Conservation (phyloP, 2,797 vertebrate genomes). For the Arrhamphus sclerolepis region DNA sequence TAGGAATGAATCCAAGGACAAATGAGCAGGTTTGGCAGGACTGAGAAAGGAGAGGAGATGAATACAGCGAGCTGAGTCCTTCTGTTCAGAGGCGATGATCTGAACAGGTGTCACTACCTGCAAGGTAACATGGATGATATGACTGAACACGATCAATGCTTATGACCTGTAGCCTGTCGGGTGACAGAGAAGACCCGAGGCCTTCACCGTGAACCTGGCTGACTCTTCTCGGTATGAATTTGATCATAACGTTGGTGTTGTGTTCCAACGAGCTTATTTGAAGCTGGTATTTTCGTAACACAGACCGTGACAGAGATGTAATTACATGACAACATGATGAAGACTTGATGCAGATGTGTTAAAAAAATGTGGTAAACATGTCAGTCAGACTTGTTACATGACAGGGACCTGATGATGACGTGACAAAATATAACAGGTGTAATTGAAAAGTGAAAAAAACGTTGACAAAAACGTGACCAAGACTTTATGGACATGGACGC, state of each 20-base stretch:
- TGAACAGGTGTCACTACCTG: constrained; percentile 51
- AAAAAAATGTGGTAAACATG: background rate
- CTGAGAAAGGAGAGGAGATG: constrained; percentile 40
- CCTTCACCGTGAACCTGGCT: constrained; percentile 25
- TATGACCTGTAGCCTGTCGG: constrained; percentile 29
- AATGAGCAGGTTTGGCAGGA: constrained; percentile 60
- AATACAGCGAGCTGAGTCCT: constrained; percentile 36
- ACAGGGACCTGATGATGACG: background rate
- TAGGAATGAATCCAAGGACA: constrained; percentile 69
- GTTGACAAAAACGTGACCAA: no score
- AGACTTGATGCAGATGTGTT: background rate
- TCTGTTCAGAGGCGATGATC: constrained; percentile 45
- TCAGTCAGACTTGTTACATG: background rate
- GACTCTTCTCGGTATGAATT: constrained; percentile 12
- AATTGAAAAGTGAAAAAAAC: no score
- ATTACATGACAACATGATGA: background rate
- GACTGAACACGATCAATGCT: constrained; percentile 58
- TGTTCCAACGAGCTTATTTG: background rate
- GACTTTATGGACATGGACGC: no score
- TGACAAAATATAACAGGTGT: no score
- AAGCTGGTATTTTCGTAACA: background rate
- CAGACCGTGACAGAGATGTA: background rate
- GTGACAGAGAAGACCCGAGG: constrained; percentile 23
- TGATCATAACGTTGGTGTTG: background rate
- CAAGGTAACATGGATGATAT: constrained; percentile 54